Percentiles rank a stretch among this genome's conserved stretches.
Conservation (phyloP, 2,797 vertebrate species). For the Falco columbarius region DNA sequence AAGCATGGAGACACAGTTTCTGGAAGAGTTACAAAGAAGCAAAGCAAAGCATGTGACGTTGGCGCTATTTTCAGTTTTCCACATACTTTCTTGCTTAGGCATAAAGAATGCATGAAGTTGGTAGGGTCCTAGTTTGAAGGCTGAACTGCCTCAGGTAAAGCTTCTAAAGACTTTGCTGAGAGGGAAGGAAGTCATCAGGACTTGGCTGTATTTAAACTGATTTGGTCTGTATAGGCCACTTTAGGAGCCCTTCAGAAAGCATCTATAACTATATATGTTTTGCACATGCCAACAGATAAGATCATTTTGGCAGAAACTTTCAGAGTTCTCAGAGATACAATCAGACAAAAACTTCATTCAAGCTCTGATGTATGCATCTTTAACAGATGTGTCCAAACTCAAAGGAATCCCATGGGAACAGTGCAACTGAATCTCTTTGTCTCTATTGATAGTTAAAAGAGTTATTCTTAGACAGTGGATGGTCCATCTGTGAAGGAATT, state of each 20-base stretch:
- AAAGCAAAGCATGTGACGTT: not conserved
- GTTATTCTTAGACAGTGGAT: conserved; percentile 80
- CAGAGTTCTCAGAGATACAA: conserved; percentile 73
- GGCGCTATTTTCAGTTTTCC: conserved; percentile 45
- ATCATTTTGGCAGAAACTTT: conserved; percentile 74
- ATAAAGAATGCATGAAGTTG: not conserved
- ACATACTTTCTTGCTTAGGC: conserved; percentile 40
- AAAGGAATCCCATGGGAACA: conserved; percentile 76
- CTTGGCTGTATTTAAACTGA: conserved; percentile 42
- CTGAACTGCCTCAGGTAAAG: not conserved
- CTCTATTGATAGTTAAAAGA: conserved; percentile 77
- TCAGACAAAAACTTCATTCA: conserved; percentile 79
- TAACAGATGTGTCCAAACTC: conserved; percentile 80
- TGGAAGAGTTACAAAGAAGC: conserved; percentile 48
- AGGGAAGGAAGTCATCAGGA: not conserved
- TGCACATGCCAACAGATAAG: conserved; percentile 71
- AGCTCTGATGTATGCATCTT: conserved; percentile 74
- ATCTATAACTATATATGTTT: conserved; percentile 60
- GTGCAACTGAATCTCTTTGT: conserved; percentile 78
- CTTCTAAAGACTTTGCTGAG: not conserved
- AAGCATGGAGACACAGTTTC: conserved; percentile 15
- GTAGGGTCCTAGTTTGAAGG: not conserved
- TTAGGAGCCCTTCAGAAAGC: conserved; percentile 62
- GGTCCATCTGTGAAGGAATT: conserved; percentile 75
- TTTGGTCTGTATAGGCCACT: conserved; percentile 19